Evolutionary conservation across 2,888 invertebrate species (phyloP), one percentile per base, ranked within the genome.

Genomic region (Cheilosia variabilis): DNA sequence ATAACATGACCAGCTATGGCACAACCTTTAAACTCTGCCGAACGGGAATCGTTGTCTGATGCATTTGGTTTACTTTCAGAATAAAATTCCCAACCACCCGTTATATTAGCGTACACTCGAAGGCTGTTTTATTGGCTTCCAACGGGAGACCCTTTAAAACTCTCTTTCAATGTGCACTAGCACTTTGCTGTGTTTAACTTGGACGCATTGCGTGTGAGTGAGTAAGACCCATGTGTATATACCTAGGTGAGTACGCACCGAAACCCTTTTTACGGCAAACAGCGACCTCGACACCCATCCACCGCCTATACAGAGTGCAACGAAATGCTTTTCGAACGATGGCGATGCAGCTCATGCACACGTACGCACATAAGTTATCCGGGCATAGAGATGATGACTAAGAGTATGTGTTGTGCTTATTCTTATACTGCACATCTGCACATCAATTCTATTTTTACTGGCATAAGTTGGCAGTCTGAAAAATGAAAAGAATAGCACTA

Each of bases 11-110:
- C 57, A 55, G 52, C 41, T 19, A 47, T 4, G 47, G 17, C 45
- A 45, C 52, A 72, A 68, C 47, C 66, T 76, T 68, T 66, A 66
- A 76, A 76, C 53, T 63, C 53, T 52, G 6, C 17, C 31, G 45
- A 22, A 62, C 15, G 17, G n/a, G 34, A 7, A 37, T 27, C 43
- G 19, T 37, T 43, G 68, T 24, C 63, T 50, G 37, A 37, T 37
- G 79, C 52, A 79, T 79, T 79, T 65, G 79, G 69, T 78, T 72
- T 79, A 79, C 79, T 79, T 72, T 66, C 53, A 79, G 65, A 58
- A 52, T 68, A 47, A 15, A 66, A 60, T 37, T n/a, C 41, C 34
- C 52, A 31, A 66, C 72, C 57, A 65, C 43, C 63, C 58, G 43
- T 41, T 17, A 6, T 27, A 22, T 19, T 2, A 5, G 43, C 15